phyloP scores from a whole-genome alignment of 2,888 invertebrate species.

The Alcis repandata region DNA sequence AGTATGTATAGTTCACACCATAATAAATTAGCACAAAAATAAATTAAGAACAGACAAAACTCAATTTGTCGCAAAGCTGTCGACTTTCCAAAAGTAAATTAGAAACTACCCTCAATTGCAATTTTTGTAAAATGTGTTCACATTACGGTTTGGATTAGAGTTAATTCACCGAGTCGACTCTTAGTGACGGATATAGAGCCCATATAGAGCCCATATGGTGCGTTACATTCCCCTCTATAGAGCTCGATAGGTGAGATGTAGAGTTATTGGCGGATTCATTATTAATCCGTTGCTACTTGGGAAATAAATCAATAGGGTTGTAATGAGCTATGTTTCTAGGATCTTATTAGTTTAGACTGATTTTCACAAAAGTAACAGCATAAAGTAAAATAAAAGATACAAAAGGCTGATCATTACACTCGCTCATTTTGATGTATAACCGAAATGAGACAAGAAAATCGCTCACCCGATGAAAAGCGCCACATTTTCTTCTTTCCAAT shows the following conservation, averaged over 20 bases:
- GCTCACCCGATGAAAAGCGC: too few species aligned
- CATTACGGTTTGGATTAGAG: slow-evolving; percentile 76
- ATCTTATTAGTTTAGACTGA: neutral
- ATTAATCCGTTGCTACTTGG: slow-evolving; percentile 64
- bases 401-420: too few species aligned
- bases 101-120: slow-evolving; percentile 51
- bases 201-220: slow-evolving; percentile 70
- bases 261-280: slow-evolving; percentile 72
- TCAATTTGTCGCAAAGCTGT: slow-evolving; percentile 11
- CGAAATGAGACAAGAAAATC: too few species aligned
- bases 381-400: too few species aligned
- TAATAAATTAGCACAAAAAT: neutral
- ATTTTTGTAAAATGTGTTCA: slow-evolving; percentile 74
- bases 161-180: slow-evolving; percentile 72
- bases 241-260: slow-evolving; percentile 42
- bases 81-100: slow-evolving; percentile 34
- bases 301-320: slow-evolving; percentile 38
- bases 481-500: too few species aligned
- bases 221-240: slow-evolving; percentile 48
- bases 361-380: too few species aligned
- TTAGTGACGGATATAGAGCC: slow-evolving; percentile 70
- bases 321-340: neutral
- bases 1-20: too few species aligned
- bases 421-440: too few species aligned
- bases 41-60: neutral